These are phyloP conservation scores for Dicrurus megarhynchus DNA, from an alignment of 2,113 vertebrate species.

Conservation along the genomic window DNA sequence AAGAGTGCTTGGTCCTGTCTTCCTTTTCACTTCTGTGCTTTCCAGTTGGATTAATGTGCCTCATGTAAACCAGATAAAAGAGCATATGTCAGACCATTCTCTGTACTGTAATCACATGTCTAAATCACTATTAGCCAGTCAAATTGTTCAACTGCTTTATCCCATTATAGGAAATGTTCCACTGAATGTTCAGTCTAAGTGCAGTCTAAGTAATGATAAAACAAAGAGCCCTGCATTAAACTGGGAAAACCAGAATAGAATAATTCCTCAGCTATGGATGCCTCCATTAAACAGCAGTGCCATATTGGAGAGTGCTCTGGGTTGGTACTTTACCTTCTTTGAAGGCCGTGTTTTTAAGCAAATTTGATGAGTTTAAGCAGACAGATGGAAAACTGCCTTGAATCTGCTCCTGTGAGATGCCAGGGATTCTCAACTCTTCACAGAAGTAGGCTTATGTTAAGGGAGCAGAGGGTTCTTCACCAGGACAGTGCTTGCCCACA, in stretches of 20 bases:
- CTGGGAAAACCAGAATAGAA: neutral
- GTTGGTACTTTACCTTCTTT: neutral
- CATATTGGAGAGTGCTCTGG: neutral
- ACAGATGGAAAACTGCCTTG: constrained; percentile 33
- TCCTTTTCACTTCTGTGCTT: constrained; percentile 5
- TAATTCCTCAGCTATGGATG: neutral
- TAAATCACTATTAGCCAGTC: constrained; percentile 63
- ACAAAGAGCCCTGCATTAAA: constrained; percentile 1
- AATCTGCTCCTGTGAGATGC: neutral
- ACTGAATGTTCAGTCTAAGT: constrained; percentile 48
- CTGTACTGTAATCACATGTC: constrained; percentile 61
- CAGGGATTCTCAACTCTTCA: neutral
- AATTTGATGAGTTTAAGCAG: neutral
- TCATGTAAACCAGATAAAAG: constrained; percentile 60
- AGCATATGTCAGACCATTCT: constrained; percentile 62
- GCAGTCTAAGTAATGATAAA: constrained; percentile 46
- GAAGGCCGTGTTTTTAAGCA: neutral
- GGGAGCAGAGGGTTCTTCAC: neutral
- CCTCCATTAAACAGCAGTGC: neutral
- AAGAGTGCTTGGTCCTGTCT: neutral
- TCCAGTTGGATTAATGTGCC: constrained; percentile 42
- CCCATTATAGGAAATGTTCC: constrained; percentile 58
- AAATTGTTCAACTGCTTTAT: constrained; percentile 53
- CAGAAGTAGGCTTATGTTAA: neutral
- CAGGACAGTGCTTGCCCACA: neutral